Base-by-base conservation (phyloP, 2,888 invertebrate species). In the Erynnis tages region DNA sequence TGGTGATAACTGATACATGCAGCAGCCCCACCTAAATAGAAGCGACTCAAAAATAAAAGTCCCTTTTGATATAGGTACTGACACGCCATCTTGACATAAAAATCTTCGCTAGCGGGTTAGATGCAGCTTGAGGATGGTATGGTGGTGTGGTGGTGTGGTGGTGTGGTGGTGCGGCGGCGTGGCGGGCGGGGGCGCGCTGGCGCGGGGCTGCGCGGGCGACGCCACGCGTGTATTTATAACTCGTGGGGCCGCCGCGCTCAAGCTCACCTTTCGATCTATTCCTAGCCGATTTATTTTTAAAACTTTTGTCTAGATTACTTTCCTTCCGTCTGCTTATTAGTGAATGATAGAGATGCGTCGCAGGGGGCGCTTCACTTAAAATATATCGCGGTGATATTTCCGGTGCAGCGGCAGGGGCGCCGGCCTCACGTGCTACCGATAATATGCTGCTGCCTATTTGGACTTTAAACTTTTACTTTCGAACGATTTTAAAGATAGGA, bases 271-370 rank as follows among this genome's bases (percentile, higher is more conserved):
- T 85, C 86, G 74, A 73, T 84, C 85, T 88, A 88, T 88, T 89
- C 74, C 74, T 76, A 79, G 71, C 73, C 54, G 63, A 57, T 65
- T 80, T 87, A 85, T 83, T 85, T 84, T 82, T 87, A 87, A n/a
- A 82, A 87, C 86, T 82, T 87, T 86, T 88, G 87, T 88, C 87
- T 88, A 83, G 86, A 88, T 87, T 76, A 82, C 86, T 85, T 84
- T 85, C 82, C 86, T 86, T 85, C 84, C 84, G 82, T 76, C 79
- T 82, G 77, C 86, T 87, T 85, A 88, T 88, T 87, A 87, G 84
- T 79, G 83, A 81, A 84, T 86, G 86, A 87, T 86, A 83, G 82
- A 87, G 81, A 79, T 71, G 86, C 88, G 79, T 83, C 87, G 87
- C 88, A 85, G 88, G 89, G 88, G 88, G 88, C 82, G 82, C 80